phyloP scores from a whole-genome alignment of 2,797 vertebrate genomes.

The Fistularia commersonii region DNA sequence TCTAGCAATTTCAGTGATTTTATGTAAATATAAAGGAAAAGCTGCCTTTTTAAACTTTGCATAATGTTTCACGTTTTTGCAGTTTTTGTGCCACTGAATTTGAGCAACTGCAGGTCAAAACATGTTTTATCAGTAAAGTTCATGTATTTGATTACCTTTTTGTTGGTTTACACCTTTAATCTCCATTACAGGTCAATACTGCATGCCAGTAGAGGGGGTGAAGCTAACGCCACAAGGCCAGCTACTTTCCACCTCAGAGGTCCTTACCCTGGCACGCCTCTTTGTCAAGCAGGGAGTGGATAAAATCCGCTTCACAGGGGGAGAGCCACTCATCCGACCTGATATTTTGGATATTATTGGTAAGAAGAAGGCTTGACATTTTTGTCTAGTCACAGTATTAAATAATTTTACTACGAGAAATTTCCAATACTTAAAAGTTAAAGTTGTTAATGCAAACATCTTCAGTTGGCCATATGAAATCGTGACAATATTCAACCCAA shows the following conservation, averaged over 20 bases:
- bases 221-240: constrained; percentile 85
- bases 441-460: no score
- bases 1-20: no score
- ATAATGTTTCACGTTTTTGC: no score
- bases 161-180: neutral
- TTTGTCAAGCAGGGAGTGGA: constrained; percentile 91
- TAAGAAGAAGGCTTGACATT: constrained; percentile 50
- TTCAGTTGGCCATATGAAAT: no score
- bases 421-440: no score
- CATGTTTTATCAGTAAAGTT: no score
- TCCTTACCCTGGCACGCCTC: constrained; percentile 85
- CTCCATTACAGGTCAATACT: constrained; percentile 86
- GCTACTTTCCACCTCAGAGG: constrained; percentile 84
- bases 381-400: no score
- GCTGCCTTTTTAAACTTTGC: no score
- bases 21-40: no score
- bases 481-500: no score
- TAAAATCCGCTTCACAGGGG: constrained; percentile 95
- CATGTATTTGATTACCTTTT: neutral
- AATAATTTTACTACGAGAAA: no score
- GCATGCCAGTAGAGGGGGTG: constrained; percentile 96
- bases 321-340: constrained; percentile 92
- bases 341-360: constrained; percentile 90
- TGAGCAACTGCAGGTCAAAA: neutral
- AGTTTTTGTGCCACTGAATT: no score